A percentile compares a stretch with the other conserved stretches of the same genome.
Conservation (phyloP, 1,140 invertebrate species). For the Chionoecetes opilio region DNA sequence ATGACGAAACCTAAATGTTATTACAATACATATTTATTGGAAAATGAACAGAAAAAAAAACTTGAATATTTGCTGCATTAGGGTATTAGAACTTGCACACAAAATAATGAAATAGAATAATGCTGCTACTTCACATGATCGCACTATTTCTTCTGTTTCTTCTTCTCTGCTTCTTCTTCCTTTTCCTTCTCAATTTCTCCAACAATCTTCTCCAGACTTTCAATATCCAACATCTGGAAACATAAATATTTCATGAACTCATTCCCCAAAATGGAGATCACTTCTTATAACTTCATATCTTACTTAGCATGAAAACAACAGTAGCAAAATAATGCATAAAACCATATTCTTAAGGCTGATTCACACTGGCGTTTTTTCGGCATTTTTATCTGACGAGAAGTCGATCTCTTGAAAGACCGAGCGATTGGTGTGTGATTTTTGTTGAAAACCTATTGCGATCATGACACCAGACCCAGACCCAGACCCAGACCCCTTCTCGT, state of each 20-base stretch:
- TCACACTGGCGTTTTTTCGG: too few relatives aligned
- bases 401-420: too few relatives aligned
- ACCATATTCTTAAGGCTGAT: too few relatives aligned
- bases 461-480: too few relatives aligned
- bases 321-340: too few relatives aligned
- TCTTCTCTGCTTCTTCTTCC: constrained; percentile 98
- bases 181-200: constrained; percentile 98
- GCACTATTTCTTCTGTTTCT: constrained; percentile 94
- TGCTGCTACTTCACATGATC: background rate
- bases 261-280: too few relatives aligned
- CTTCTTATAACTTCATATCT: too few relatives aligned
- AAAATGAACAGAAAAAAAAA: background rate
- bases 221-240: constrained; percentile 93
- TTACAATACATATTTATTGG: constrained; percentile 36
- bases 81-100: constrained; percentile 5
- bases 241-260: background rate
- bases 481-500: too few relatives aligned
- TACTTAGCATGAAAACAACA: too few relatives aligned
- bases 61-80: constrained; percentile 7
- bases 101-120: constrained; percentile 14
- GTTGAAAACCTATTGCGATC: too few relatives aligned
- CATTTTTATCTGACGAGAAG: too few relatives aligned
- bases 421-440: too few relatives aligned
- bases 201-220: constrained; percentile 96
- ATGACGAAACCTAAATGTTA: background rate